Percentiles rank a stretch among this genome's conserved stretches.
Conservation (phyloP, 1,140 invertebrate species). For the Latrodectus geometricus region DNA sequence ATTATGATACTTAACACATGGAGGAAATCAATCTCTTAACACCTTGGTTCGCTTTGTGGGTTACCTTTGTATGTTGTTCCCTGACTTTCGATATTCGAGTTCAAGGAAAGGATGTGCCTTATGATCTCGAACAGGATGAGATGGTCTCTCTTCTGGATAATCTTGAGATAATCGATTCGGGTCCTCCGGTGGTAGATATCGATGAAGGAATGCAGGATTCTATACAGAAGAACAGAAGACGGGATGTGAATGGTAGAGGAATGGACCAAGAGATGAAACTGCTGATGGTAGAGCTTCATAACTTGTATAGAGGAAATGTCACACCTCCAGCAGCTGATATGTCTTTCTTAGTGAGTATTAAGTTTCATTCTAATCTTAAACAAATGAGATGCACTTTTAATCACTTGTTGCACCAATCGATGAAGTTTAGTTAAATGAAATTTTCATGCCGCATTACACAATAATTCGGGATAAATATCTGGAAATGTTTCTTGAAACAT, state of each 20-base stretch:
- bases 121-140: no score
- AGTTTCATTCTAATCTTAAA: background rate
- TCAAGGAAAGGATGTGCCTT: no score
- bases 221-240: background rate
- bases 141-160: background rate
- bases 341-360: slow-evolving; percentile 3
- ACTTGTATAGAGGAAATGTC: slow-evolving; percentile 25
- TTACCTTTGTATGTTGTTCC: no score
- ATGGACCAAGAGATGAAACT: background rate
- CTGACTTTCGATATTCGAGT: no score
- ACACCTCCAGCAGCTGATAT: slow-evolving; percentile 23
- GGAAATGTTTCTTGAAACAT: no score
- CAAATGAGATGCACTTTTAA: no score
- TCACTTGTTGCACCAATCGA: no score
- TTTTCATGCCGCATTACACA: background rate
- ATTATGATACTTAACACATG: no score
- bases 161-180: background rate
- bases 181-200: background rate
- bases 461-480: no score
- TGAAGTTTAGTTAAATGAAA: no score
- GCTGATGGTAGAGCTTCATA: slow-evolving; percentile 6
- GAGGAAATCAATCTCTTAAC: no score
- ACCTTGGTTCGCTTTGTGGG: no score
- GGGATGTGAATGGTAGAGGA: background rate
- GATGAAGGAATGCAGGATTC: background rate